phyloP scores from a whole-genome alignment of 2,113 vertebrate genomes.

The Burhinus bistriatus region DNA sequence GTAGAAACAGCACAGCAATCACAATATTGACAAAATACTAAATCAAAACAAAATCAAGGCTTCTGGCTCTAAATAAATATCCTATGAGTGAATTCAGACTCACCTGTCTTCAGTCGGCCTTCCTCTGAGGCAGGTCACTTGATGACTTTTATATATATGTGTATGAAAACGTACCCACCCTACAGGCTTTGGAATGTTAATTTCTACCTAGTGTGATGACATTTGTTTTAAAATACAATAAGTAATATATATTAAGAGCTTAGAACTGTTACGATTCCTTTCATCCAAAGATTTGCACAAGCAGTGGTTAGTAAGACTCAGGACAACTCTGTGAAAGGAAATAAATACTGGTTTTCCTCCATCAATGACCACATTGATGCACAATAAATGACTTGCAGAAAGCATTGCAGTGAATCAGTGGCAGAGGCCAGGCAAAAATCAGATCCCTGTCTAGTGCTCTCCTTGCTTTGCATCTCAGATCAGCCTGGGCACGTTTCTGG shows the following conservation, averaged over 20 bases:
- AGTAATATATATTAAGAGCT: slow-evolving; percentile 59
- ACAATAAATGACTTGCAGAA: neutral
- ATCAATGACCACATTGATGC: neutral
- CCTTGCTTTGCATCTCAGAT: neutral
- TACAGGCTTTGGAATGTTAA: slow-evolving; percentile 57
- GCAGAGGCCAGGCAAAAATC: neutral
- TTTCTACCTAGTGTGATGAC: slow-evolving; percentile 44
- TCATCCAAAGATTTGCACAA: slow-evolving; percentile 60
- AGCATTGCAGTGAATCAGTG: slow-evolving; percentile 28
- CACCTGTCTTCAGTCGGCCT: slow-evolving; percentile 59
- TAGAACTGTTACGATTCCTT: slow-evolving; percentile 55
- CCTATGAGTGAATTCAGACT: slow-evolving; percentile 29
- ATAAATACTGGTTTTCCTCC: slow-evolving; percentile 34
- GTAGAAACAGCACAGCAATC: neutral
- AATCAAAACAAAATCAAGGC: neutral
- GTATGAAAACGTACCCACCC: slow-evolving; percentile 21
- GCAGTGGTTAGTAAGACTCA: neutral
- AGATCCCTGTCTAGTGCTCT: neutral
- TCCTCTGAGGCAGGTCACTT: neutral
- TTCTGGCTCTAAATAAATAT: neutral
- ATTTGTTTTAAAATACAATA: slow-evolving; percentile 49
- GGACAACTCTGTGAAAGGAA: neutral
- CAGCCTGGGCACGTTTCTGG: neutral
- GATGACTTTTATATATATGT: slow-evolving; percentile 50
- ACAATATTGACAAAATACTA: neutral